A percentile compares a stretch with the other conserved stretches of the same genome.
Evolutionary conservation across 2,888 invertebrate genomes (phyloP).

Genomic region (Tenthredo mesomela): DNA sequence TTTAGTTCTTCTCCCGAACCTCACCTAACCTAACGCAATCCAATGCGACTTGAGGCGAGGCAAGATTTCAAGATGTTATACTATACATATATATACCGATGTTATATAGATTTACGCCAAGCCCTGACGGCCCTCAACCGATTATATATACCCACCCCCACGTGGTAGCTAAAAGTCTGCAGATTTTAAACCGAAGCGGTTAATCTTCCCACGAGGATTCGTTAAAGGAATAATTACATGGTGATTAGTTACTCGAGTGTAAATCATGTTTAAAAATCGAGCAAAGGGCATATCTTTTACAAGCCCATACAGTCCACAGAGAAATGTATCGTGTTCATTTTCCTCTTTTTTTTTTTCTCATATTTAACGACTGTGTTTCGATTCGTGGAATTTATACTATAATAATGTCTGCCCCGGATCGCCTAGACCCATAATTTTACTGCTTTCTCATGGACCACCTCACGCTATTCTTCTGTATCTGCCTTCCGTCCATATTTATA

Average conservation of each 20-base stretch:
- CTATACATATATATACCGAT: neutral
- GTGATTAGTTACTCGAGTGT: constrained; percentile 33
- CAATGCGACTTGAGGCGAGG: constrained; percentile 26
- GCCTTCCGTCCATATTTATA: constrained; percentile 5
- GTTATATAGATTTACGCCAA: neutral
- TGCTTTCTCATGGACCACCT: constrained; percentile 28
- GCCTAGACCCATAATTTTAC: constrained; percentile 33
- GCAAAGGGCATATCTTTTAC: constrained; percentile 2
- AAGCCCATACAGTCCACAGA: neutral
- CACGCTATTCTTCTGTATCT: constrained; percentile 12
- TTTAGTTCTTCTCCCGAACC: constrained; percentile 48
- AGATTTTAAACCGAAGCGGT: neutral
- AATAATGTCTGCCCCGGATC: constrained; percentile 12
- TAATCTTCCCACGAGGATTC: constrained; percentile 4
- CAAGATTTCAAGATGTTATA: constrained; percentile 8
- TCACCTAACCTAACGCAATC: constrained; percentile 40
- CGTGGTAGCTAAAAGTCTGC: neutral
- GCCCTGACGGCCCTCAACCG: neutral
- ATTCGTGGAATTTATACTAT: constrained; percentile 11
- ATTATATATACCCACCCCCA: neutral
- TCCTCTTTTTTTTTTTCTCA: neutral
- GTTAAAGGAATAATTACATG: constrained; percentile 41
- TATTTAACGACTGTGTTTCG: constrained; percentile 26
- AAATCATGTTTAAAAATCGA: constrained; percentile 25
- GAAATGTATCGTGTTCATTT: neutral